phyloP scores from a whole-genome alignment of 2,113 vertebrate species.

The Periophthalmus modestus region DNA sequence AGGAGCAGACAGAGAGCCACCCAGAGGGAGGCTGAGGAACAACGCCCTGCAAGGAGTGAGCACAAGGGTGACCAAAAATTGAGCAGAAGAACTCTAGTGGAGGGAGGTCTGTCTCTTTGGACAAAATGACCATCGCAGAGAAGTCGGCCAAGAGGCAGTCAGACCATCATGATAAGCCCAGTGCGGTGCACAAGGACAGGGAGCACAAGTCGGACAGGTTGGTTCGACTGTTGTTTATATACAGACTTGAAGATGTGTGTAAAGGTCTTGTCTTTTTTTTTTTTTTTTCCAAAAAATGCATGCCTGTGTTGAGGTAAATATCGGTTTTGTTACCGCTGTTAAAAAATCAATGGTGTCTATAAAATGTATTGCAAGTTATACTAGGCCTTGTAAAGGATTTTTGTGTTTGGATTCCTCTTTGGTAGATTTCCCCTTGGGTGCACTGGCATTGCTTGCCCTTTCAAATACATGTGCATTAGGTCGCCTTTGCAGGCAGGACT shows the following conservation, averaged over 20 bases:
- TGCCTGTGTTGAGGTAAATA: neutral
- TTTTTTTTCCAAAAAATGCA: neutral
- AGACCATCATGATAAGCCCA: constrained; percentile 56
- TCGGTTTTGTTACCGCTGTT: neutral
- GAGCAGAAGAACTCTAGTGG: constrained; percentile 46
- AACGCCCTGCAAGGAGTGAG: constrained; percentile 31
- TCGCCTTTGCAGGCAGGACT: neutral
- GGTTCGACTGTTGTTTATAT: neutral
- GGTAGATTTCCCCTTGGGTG: neutral
- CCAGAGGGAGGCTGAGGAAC: constrained; percentile 39
- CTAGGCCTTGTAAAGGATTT: neutral
- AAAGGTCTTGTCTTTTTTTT: neutral
- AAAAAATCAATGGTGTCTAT: neutral
- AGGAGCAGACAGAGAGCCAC: constrained; percentile 41
- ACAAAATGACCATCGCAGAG: constrained; percentile 70
- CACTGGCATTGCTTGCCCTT: neutral
- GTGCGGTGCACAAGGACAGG: constrained; percentile 44
- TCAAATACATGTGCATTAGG: neutral
- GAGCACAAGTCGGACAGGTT: constrained; percentile 62
- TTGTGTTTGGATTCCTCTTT: neutral
- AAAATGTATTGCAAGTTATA: neutral
- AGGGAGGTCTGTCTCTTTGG: constrained; percentile 63
- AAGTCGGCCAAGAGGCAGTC: constrained; percentile 39
- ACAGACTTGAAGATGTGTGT: constrained; percentile 6
- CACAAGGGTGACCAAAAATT: constrained; percentile 43